Percentiles rank a stretch among this genome's conserved stretches.
phyloP scores from a whole-genome alignment of 1,140 invertebrate genomes.

The Aricia agestis region DNA sequence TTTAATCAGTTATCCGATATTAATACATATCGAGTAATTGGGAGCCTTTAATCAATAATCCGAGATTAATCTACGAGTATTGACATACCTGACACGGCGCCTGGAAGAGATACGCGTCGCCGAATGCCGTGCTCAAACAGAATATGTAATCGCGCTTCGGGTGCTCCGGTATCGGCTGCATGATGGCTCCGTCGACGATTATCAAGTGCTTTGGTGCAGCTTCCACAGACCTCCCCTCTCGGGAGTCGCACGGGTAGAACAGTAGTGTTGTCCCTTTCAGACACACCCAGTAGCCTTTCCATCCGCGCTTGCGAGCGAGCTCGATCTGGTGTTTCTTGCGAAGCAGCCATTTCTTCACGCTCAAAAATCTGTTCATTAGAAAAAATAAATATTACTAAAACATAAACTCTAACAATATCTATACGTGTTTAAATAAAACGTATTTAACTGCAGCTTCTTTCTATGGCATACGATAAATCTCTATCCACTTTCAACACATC shows the following conservation, averaged over 20 bases:
- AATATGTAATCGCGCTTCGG: conserved; percentile 98
- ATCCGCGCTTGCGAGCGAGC: conserved; percentile 94
- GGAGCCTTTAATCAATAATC: not conserved
- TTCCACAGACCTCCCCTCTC: conserved; percentile 92
- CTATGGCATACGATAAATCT: not conserved
- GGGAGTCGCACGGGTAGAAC: conserved; percentile 97
- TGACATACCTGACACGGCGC: conserved; percentile 83
- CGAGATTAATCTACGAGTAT: conserved; percentile 7
- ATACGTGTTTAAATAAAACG: not conserved
- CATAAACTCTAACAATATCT: not conserved
- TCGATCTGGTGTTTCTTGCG: conserved; percentile 98
- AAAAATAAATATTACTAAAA: not conserved
- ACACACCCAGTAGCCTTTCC: conserved; percentile 99
- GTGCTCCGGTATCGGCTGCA: conserved; percentile 98
- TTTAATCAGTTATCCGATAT: conserved; percentile 3
- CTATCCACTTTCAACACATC: no score
- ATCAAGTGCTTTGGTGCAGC: conserved; percentile 96
- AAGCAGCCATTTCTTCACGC: conserved; percentile 98
- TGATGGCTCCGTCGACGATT: conserved; percentile 97
- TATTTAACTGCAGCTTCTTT: no score
- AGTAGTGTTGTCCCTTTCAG: conserved; percentile 97
- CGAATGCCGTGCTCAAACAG: conserved; percentile 97
- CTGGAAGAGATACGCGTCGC: conserved; percentile 98
- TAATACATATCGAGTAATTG: not conserved
- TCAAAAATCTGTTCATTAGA: conserved; percentile 86